Evolutionary conservation across 2,888 invertebrate species (phyloP).

Genomic region (Calephelis perditalis): DNA sequence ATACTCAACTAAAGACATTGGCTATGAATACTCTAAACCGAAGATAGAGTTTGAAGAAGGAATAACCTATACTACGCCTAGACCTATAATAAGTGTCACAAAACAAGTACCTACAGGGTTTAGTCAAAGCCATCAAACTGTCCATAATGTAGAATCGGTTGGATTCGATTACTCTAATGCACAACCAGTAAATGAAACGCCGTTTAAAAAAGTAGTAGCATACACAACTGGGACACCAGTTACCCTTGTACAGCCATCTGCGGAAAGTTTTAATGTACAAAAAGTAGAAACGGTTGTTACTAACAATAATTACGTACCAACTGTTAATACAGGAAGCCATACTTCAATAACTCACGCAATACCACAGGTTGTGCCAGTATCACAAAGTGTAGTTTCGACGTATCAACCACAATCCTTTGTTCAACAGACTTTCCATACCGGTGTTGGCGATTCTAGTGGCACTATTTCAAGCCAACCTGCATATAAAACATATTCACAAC

Average conservation of each 20-base stretch:
- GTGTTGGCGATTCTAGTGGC: constrained; percentile 31
- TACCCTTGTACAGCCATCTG: constrained; percentile 46
- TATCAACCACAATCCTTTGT: constrained; percentile 52
- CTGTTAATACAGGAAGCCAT: constrained; percentile 10
- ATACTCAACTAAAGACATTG: constrained; percentile 27
- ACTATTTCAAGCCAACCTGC: neutral
- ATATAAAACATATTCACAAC: constrained; percentile 40
- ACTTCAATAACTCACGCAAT: constrained; percentile 10
- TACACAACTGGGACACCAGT: constrained; percentile 58
- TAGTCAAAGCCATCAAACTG: constrained; percentile 52
- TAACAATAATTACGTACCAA: constrained; percentile 17
- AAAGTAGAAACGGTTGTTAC: constrained; percentile 39
- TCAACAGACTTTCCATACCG: constrained; percentile 55
- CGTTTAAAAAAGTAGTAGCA: constrained; percentile 60
- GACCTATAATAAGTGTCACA: constrained; percentile 51
- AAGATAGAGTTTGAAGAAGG: constrained; percentile 59
- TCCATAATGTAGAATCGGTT: constrained; percentile 48
- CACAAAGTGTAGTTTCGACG: constrained; percentile 46
- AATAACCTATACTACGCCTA: constrained; percentile 49
- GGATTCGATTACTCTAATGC: constrained; percentile 54
- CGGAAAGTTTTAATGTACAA: constrained; percentile 41
- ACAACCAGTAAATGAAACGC: constrained; percentile 54
- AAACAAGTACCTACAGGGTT: constrained; percentile 57
- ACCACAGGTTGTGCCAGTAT: neutral
- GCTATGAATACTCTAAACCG: constrained; percentile 49